Conservation (phyloP, 2,797 vertebrate species). For the Hypotaenidia okinawae region DNA sequence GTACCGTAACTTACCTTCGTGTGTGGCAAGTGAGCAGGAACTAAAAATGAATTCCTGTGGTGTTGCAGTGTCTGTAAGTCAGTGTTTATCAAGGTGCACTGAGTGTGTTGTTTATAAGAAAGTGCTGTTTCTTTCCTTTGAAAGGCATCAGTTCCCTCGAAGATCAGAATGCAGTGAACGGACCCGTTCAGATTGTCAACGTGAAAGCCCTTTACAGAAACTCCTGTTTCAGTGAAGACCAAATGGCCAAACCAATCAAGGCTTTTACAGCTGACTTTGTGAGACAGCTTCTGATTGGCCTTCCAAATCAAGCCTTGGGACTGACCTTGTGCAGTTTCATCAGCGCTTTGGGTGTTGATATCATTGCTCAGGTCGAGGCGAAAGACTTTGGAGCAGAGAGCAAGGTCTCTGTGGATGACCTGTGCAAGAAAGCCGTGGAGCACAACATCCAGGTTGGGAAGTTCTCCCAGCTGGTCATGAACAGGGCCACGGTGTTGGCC, state of each 20-base stretch:
- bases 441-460: conserved; percentile 90
- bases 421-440: conserved; percentile 95
- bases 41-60: not conserved
- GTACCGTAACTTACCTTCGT: not conserved
- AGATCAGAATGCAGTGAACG: conserved; percentile 87
- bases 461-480: conserved; percentile 92
- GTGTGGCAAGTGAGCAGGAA: not conserved
- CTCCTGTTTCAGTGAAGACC: conserved; percentile 91
- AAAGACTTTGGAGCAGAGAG: conserved; percentile 97
- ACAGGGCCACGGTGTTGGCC: conserved; percentile 92
- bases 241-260: conserved; percentile 96
- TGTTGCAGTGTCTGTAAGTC: not conserved
- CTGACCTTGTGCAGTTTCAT: conserved; percentile 94
- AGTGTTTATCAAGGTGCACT: not conserved
- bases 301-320: conserved; percentile 93
- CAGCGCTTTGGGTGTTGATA: conserved; percentile 91
- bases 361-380: conserved; percentile 93
- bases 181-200: conserved; percentile 86
- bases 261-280: conserved; percentile 97
- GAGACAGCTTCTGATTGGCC: conserved; percentile 92
- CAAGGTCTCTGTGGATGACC: conserved; percentile 95
- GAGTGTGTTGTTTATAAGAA: not conserved
- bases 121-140: not conserved
- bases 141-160: conserved; percentile 83
- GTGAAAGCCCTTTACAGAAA: conserved; percentile 89